phyloP scores from a whole-genome alignment of 2,113 vertebrate genomes.

The Dipodomys stephensi region DNA sequence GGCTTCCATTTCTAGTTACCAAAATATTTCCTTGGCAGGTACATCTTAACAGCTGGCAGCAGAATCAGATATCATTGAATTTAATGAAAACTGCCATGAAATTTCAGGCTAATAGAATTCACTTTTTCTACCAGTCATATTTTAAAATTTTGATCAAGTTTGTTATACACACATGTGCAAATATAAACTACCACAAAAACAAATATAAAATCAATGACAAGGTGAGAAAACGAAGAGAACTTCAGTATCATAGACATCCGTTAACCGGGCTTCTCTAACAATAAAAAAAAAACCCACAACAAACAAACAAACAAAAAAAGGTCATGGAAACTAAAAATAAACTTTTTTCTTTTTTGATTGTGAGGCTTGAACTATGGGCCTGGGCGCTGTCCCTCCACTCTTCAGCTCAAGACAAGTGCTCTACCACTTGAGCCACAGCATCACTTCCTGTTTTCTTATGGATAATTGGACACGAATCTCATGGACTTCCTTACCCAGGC shows the following conservation, averaged over 20 bases:
- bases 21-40: neutral
- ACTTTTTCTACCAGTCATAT: neutral
- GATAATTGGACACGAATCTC: too few relatives aligned
- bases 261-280: neutral
- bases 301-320: too few relatives aligned
- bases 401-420: too few relatives aligned
- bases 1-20: too few relatives aligned
- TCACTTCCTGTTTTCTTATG: too few relatives aligned
- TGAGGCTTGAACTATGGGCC: too few relatives aligned
- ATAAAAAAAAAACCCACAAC: too few relatives aligned
- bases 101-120: neutral
- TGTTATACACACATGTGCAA: neutral
- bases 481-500: too few relatives aligned
- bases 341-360: too few relatives aligned
- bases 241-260: neutral
- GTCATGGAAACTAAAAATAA: too few relatives aligned
- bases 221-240: neutral
- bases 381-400: too few relatives aligned
- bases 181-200: neutral
- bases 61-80: neutral
- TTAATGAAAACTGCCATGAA: neutral
- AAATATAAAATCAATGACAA: conserved; percentile 23
- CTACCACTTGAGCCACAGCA: too few relatives aligned
- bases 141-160: neutral
- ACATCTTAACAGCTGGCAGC: neutral